Evolutionary conservation across 2,113 vertebrate species (phyloP).

Genomic region (Pelecanoides urinatrix): DNA sequence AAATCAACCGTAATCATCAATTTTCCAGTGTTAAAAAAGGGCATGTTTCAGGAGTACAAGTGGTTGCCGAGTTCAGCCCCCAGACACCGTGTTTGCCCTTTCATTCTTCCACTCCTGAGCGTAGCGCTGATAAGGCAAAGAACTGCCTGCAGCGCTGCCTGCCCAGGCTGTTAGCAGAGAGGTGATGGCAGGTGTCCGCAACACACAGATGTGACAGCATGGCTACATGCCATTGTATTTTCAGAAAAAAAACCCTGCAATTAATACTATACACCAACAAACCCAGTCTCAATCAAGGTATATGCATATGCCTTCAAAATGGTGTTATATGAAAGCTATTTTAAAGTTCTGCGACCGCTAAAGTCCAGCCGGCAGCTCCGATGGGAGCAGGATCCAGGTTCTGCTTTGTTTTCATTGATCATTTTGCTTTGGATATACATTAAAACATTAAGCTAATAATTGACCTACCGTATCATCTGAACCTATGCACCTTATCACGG

Average conservation of each 20-base stretch:
- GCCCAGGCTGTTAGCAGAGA: neutral
- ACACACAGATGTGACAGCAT: fast-evolving
- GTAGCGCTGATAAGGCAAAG: neutral
- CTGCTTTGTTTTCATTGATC: neutral
- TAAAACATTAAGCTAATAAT: neutral
- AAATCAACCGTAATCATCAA: neutral
- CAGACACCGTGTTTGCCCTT: neutral
- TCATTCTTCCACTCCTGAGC: neutral
- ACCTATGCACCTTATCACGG: neutral
- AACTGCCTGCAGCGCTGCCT: neutral
- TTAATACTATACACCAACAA: neutral
- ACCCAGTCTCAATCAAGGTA: neutral
- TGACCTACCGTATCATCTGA: neutral
- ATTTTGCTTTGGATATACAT: neutral
- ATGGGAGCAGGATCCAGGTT: neutral
- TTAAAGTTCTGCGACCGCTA: neutral
- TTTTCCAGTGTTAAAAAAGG: neutral
- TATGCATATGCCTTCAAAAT: neutral
- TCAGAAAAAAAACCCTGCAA: neutral
- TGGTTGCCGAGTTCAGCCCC: neutral
- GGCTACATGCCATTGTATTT: neutral
- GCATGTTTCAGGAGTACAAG: neutral
- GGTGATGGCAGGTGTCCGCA: neutral
- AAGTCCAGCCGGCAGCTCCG: neutral
- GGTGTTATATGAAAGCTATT: neutral